Conservation (phyloP, 2,888 invertebrate species). For the Phaonia tiefii region DNA sequence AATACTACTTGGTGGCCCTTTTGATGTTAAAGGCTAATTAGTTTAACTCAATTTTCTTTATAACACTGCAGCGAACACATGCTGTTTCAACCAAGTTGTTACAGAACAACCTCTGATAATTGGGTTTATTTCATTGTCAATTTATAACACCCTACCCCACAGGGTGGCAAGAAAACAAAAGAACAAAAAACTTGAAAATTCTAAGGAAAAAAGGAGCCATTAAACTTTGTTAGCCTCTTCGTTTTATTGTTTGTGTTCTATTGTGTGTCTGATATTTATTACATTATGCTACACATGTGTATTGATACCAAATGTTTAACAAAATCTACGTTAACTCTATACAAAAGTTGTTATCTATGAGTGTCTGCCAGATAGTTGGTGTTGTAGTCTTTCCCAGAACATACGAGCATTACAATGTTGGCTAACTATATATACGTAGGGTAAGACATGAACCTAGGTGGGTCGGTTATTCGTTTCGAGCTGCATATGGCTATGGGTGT, state of each 20-base stretch:
- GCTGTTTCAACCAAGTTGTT: too few species aligned
- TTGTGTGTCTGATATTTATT: slow-evolving; percentile 26
- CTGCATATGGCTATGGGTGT: too few species aligned
- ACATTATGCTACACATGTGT: slow-evolving; percentile 33
- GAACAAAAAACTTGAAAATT: neutral
- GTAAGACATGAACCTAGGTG: neutral
- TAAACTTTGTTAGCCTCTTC: slow-evolving; percentile 14
- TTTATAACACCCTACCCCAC: slow-evolving; percentile 6
- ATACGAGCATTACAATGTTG: neutral
- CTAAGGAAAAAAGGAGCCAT: neutral
- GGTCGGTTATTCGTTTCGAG: too few species aligned
- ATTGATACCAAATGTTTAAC: slow-evolving; percentile 49
- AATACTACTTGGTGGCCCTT: too few species aligned
- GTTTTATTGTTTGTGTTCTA: neutral
- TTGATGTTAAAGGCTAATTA: too few species aligned
- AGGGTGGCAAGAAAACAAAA: neutral
- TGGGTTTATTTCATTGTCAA: slow-evolving; percentile 32
- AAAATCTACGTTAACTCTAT: slow-evolving; percentile 36
- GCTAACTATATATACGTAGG: neutral
- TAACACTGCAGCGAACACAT: too few species aligned
- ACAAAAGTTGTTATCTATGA: slow-evolving; percentile 40
- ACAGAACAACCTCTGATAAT: slow-evolving; percentile 14
- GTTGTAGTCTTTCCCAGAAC: neutral
- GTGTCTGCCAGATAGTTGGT: too few species aligned
- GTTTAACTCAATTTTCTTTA: too few species aligned